phyloP scores from a whole-genome alignment of 2,888 invertebrate species.

The Cephus runcator region DNA sequence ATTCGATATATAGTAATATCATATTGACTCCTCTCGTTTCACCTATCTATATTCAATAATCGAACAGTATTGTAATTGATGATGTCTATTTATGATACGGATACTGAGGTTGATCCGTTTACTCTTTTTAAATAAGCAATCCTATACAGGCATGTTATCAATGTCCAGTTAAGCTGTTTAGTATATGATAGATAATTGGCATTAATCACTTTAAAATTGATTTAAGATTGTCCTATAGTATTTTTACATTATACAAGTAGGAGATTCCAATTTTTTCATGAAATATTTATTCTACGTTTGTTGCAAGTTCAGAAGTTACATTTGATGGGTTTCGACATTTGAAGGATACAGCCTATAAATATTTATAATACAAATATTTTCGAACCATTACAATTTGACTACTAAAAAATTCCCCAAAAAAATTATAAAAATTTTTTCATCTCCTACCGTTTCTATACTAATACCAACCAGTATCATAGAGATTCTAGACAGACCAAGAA shows the following conservation, averaged over 20 bases:
- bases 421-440: not conserved
- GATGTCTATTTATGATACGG: not conserved
- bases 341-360: not conserved
- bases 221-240: not conserved
- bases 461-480: not conserved
- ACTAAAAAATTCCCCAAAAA: no score
- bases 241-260: not conserved
- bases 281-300: not conserved
- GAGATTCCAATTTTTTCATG: not conserved
- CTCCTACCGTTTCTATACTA: not conserved
- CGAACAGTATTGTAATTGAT: not conserved
- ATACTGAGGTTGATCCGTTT: not conserved
- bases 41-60: not conserved
- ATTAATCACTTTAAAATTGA: not conserved
- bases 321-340: no score
- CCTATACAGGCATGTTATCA: not conserved
- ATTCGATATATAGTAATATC: not conserved
- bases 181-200: not conserved
- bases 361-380: no score
- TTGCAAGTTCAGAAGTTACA: not conserved
- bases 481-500: not conserved
- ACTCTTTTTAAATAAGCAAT: not conserved
- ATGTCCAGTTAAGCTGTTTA: not conserved
- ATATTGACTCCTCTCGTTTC: not conserved
- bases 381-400: no score